Conservation (phyloP, 2,113 vertebrate genomes). For the Datnioides undecimradiatus region DNA sequence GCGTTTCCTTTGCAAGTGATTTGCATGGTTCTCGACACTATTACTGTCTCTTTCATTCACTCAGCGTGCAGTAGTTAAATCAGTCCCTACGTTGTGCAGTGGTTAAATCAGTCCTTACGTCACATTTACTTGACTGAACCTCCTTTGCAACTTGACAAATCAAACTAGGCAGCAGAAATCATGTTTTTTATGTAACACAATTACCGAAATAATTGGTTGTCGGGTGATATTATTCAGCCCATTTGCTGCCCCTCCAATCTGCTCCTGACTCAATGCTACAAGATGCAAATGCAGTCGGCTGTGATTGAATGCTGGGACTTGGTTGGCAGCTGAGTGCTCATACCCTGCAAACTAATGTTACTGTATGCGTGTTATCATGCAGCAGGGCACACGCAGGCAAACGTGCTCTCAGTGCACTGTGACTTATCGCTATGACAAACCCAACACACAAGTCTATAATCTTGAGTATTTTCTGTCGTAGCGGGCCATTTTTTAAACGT, state of each 20-base stretch:
- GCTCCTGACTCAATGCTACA: constrained; percentile 27
- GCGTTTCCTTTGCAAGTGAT: constrained; percentile 69
- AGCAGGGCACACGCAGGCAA: not conserved
- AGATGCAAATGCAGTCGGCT: constrained; percentile 59
- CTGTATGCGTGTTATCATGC: constrained; percentile 7
- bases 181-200: constrained; percentile 57
- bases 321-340: constrained; percentile 13
- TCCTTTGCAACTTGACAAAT: constrained; percentile 55
- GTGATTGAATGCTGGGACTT: constrained; percentile 48
- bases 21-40: constrained; percentile 70
- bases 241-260: constrained; percentile 64
- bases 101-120: constrained; percentile 57
- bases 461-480: constrained; percentile 40
- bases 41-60: constrained; percentile 50
- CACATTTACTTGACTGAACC: constrained; percentile 53
- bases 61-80: constrained; percentile 60
- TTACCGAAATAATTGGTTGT: constrained; percentile 67
- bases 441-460: constrained; percentile 27
- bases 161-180: constrained; percentile 49
- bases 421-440: constrained; percentile 63
- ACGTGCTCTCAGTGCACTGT: constrained; percentile 16
- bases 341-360: constrained; percentile 3
- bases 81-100: constrained; percentile 31
- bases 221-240: constrained; percentile 70
- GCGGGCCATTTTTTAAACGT: not conserved